These are phyloP conservation scores for Thalassophryne amazonica DNA, from an alignment of 2,797 vertebrate genomes.

Conservation along the genomic window DNA sequence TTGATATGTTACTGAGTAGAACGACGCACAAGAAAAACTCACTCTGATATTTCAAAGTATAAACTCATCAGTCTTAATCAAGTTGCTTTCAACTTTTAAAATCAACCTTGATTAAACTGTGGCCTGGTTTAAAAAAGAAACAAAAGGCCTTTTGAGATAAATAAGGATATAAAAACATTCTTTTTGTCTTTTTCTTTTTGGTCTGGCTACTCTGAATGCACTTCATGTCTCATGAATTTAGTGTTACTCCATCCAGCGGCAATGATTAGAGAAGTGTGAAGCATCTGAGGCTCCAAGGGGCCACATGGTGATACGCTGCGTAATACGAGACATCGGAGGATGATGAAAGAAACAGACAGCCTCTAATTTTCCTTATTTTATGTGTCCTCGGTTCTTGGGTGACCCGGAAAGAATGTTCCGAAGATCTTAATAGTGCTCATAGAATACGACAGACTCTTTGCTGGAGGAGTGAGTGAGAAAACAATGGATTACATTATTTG, in stretches of 20 bases:
- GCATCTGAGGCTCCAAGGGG: slow-evolving; percentile 53
- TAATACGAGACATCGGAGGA: slow-evolving; percentile 40
- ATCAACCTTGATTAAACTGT: slow-evolving; percentile 10
- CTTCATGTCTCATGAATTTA: slow-evolving; percentile 38
- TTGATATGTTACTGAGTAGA: slow-evolving; percentile 8
- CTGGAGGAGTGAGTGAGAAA: no score
- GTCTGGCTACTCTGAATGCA: not conserved
- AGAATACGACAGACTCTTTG: no score
- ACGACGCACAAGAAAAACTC: slow-evolving; percentile 6
- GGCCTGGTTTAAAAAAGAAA: not conserved
- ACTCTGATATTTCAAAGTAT: slow-evolving; percentile 16
- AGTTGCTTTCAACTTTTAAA: slow-evolving; percentile 3
- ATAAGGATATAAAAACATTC: no score
- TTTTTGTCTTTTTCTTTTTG: slow-evolving; percentile 1
- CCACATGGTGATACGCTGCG: slow-evolving; percentile 43
- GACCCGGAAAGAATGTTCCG: no score
- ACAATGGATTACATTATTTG: no score
- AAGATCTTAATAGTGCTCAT: no score
- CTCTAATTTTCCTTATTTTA: no score
- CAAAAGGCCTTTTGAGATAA: not conserved
- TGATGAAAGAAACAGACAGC: slow-evolving; percentile 49
- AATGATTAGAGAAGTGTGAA: slow-evolving; percentile 61
- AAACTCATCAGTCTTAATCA: slow-evolving; percentile 20
- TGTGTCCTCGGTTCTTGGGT: no score
- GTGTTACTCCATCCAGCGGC: slow-evolving; percentile 46